phyloP scores from a whole-genome alignment of 2,888 invertebrate genomes.

The Trachelus stipa region DNA sequence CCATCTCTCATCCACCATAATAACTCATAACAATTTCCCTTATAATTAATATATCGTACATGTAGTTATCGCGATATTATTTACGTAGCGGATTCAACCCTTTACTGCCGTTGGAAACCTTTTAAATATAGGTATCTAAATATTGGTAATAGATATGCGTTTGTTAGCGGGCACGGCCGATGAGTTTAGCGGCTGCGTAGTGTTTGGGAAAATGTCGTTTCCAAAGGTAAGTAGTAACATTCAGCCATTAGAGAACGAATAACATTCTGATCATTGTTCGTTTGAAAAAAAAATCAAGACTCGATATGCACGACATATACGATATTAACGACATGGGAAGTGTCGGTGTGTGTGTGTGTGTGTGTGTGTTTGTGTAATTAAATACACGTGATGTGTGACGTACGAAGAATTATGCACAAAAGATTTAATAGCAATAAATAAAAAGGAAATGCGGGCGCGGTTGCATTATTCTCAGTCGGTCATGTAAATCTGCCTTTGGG shows the following conservation, averaged over 20 bases:
- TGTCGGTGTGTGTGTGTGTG: too few species aligned
- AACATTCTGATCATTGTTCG: too few species aligned
- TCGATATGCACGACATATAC: too few species aligned
- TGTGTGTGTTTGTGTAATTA: too few species aligned
- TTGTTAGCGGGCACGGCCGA: not conserved
- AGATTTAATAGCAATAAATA: not conserved
- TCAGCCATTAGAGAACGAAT: too few species aligned
- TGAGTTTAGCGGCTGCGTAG: not conserved
- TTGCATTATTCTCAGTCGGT: not conserved
- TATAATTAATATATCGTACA: not conserved
- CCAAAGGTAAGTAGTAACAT: not conserved
- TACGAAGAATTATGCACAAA: not conserved
- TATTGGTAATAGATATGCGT: not conserved
- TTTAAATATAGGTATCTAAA: not conserved
- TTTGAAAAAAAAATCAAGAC: too few species aligned
- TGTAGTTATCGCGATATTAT: slow-evolving; percentile 1
- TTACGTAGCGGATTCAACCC: not conserved
- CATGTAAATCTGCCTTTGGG: not conserved
- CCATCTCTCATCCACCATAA: slow-evolving; percentile 47
- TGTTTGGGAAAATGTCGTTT: not conserved
- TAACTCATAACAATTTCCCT: slow-evolving; percentile 49
- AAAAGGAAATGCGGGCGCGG: too few species aligned
- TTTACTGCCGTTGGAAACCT: not conserved
- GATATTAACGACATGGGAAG: too few species aligned
- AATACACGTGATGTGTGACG: too few species aligned